Evolutionary conservation across 2,888 invertebrate species (phyloP), one percentile per base, ranked within the genome.

Genomic region (Altica lythri): DNA sequence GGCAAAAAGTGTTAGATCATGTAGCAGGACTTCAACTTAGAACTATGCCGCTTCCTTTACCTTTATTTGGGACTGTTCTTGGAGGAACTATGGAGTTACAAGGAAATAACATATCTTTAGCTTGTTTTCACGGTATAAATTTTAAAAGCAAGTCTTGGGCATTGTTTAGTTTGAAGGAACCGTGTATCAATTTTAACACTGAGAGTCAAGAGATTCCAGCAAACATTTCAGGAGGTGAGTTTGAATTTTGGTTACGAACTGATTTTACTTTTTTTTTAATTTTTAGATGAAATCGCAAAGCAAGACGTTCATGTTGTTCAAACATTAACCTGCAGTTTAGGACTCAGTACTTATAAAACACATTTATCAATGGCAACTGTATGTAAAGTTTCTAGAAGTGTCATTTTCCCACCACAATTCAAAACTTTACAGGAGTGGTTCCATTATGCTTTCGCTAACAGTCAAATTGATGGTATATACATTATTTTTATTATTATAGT

Each of bases 41-140:
- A 51, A 87, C 87, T 17, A 80, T 88, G 71, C 82, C 83, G 34
- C 81, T 84, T 25, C 86, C 87, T 1, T 73, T 88, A 53, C 89
- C 89, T 0, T 81, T 81, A 9, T 83, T 81, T 65, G 90, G 94
- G 58, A 89, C 92, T 16, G 88, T 92, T 9, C 79, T 93, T 1
- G 94, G 94, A 18, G 91, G 93, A 44, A 91, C 92, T 37, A 86
- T 95, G 86, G 88, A 96, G 77, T 77, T 95, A 62, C 87, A 90
- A 77, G 90, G 91, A 29, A 89, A 88, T 57, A 93, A 96, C 76
- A 90, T 97, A 53, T 94, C 95, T 4, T 79, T 97, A 61, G 96
- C 95, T 2, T 97, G 97, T 76, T 97, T 97, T 82, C 95, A 97
- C 76, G 97, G 97, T 25, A 92, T 94, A 72, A 96, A 96, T 78